Conservation (phyloP, 2,797 vertebrate species). For the Hypotaenidia okinawae region DNA sequence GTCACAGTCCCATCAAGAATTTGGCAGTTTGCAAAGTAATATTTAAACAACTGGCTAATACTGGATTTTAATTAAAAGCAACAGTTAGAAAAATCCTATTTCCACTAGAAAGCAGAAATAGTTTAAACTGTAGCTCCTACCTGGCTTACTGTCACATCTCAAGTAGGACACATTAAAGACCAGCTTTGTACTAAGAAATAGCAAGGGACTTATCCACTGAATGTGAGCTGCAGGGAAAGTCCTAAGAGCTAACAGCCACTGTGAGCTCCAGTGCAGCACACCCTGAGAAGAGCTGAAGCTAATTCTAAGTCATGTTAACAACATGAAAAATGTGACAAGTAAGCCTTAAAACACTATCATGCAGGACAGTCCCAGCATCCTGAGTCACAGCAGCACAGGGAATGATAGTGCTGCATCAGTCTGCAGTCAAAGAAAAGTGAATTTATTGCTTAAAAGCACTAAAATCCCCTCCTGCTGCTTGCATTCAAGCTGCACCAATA, state of each 20-base stretch:
- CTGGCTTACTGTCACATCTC: background rate
- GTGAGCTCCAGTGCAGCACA: background rate
- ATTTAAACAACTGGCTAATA: background rate
- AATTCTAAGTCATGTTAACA: background rate
- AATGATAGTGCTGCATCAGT: background rate
- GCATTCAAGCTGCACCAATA: background rate
- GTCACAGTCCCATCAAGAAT: background rate
- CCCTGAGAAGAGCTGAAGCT: background rate
- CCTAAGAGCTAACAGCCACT: background rate
- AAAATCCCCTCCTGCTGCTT: background rate
- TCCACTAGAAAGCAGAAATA: background rate
- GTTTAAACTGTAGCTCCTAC: background rate
- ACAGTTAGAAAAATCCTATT: background rate
- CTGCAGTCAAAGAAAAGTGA: background rate
- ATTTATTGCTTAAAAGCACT: background rate
- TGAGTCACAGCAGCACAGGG: background rate
- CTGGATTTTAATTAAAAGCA: background rate
- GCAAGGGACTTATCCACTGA: background rate
- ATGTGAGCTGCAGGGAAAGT: background rate
- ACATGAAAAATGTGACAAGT: background rate
- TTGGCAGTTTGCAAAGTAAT: fast-evolving
- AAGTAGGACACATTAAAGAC: background rate
- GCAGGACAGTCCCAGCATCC: background rate
- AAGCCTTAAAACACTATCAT: background rate
- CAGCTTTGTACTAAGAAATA: background rate